Evolutionary conservation across 1,140 invertebrate genomes (phyloP), one percentile per base, ranked within the genome.

Genomic region (Brachionus koreanus): DNA sequence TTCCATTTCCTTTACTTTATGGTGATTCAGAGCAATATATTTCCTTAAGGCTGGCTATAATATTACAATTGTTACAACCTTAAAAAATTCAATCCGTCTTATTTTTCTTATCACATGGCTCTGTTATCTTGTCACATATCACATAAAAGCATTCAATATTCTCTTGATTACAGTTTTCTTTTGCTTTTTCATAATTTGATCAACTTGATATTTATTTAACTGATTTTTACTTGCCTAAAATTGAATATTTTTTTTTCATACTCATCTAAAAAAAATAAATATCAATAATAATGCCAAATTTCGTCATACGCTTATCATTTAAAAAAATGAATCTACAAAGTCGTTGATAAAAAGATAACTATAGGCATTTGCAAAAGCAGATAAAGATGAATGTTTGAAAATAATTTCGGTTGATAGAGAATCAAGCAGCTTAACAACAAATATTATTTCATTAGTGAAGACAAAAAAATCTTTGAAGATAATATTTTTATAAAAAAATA

Each of bases 111-210:
- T 52, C 19, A 52, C 49, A 52, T 52, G 49, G 49, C 5, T 67
- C 63, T n/a, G n/a, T 67, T 67, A 35, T 5, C 13, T 67, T 67
- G n/a, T n/a, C n/a, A n/a, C n/a, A n/a, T 67, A 13, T 5, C 4
- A 4, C 7, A 33, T 16, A 39, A 5, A 23, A 2, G 3, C n/a
- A 33, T 67, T 67, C 63, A 67, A 35, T 67, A 33, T 67, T 67
- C 63, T 67, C n/a, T 37, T 67, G 63, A 67, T 35, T 67, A 67
- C 63, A 67, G n/a, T 67, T 67, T 35, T 67, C 35, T 25, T 67
- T 25, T 13, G 29, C 2, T 7, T 67, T 39, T 67, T 33, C n/a
- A 35, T 19, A 67, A 39, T 16, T 67, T 67, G 63, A 35, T 35
- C 63, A 39, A 67, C 16, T 67, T 67, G 0, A 52, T 5, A 23